Evolutionary conservation across 1,140 invertebrate genomes (phyloP), one percentile per base, ranked within the genome.

Genomic region (Samia ricini): DNA sequence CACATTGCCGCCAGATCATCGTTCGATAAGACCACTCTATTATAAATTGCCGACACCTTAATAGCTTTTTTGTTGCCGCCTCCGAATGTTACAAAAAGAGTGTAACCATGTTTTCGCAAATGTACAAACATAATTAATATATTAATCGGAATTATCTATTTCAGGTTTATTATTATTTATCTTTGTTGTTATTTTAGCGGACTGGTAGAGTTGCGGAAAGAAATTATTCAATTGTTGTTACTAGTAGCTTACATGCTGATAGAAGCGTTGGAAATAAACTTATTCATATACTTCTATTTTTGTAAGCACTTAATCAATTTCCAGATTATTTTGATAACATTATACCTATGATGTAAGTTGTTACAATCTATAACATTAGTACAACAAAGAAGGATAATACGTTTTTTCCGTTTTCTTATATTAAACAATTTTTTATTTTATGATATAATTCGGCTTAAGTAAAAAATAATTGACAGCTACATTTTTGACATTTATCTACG

Each of bases 41-140:
- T 68, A 70, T 75, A 72, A 71, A 69, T 73, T 66, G 67, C 66
- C 66, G 66, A 72, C 66, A 69, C 54, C 61, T 71, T 71, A 69
- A 71, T 68, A 68, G 64, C 60, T 22, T 69, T 72, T 77, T 72
- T 66, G 68, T 58, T 51, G 57, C 33, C 51, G 63, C 59, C 49
- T 65, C 64, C 57, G 61, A 63, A 61, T 67, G 57, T 63, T 62
- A 60, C 60, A 71, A 68, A 55, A 68, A 65, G 20, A 61, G 23
- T 64, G 63, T 66, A 64, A 68, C 54, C 55, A 61, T 65, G 24
- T 36, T 48, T 57, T 65, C 54, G 54, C 49, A 29, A 54, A 54
- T 20, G 24, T 33, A 15, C 7, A 15, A 42, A 15, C 33, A 22
- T 23, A 21, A 23, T 22, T 20, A 23, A 52, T 52, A 52, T 42